Base-by-base conservation (phyloP, 2,888 invertebrate genomes). In the Orthosia gothica region DNA sequence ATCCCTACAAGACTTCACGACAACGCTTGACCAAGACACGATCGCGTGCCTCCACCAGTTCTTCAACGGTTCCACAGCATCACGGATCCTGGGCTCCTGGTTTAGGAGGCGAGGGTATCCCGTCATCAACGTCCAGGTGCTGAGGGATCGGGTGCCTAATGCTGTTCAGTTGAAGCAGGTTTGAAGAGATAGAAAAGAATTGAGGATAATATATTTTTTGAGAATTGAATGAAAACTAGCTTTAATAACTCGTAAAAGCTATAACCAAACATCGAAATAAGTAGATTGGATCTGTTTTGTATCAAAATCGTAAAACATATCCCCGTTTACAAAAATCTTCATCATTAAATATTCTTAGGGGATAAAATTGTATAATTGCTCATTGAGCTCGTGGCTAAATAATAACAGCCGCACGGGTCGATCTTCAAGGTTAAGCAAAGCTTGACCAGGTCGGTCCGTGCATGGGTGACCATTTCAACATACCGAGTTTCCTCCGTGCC, bases 81-180 rank as follows among this genome's bases (percentile, higher is more conserved):
- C 93, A 0, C 93, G 91, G 64, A 97, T 97, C 20, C 95, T 97
- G 76, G 93, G 94, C 78, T 97, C 97, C 7, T 98, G 98, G 98
- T 97, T 98, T 16, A 96, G 96, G 61, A 97, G 98, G 85, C 93
- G 97, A 13, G 98, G 98, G 0, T 98, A 97, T 86, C 98, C 98
- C 0, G 94, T 98, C 3, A 91, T 98, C 0, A 96, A 91, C 0
- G 97, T 98, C 0, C 90, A 93, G 32, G 95, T 96, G 0, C 81
- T 95, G 23, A 92, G 95, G 62, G 93, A 94, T 78, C 88, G 94
- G 11, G 89, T 83, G 1, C 94, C 94, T 1, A 94, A 96, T 78
- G 94, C 92, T 59, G 90, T 96, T 57, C 92, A 92, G 40, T 87
- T 96, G 20, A 95, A 94, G 82, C 96, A 96, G 91, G 96, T 95